Percentiles rank a stretch among this genome's conserved stretches.
Conservation (phyloP, 2,113 vertebrate genomes). For the Astur gentilis region DNA sequence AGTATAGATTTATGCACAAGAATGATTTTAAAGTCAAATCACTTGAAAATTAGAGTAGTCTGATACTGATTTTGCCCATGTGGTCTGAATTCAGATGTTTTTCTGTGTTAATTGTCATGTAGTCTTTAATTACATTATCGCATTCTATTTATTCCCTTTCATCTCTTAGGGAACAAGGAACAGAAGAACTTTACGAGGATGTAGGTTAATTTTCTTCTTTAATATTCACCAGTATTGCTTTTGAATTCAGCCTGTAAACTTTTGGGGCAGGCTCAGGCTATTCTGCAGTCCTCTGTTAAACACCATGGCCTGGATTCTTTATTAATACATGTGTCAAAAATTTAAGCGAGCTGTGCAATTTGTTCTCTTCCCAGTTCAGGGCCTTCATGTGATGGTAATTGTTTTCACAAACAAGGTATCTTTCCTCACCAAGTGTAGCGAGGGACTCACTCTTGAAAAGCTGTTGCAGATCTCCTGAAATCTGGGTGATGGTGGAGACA, state of each 20-base stretch:
- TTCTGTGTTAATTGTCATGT: not conserved
- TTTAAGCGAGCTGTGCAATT: not conserved
- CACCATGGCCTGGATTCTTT: not conserved
- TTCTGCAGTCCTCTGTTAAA: not conserved
- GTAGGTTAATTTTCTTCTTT: not conserved
- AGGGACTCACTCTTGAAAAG: not conserved
- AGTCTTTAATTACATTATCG: not conserved
- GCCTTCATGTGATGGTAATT: not conserved
- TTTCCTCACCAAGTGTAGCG: not conserved
- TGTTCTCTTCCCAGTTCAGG: not conserved
- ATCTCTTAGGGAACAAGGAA: not conserved
- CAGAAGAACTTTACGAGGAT: not conserved
- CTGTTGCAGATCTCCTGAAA: not conserved
- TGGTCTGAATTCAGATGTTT: not conserved
- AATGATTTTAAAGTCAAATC: not conserved
- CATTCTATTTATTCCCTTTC: not conserved
- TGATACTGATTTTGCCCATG: not conserved
- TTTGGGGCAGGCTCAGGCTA: not conserved
- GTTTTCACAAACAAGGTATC: not conserved
- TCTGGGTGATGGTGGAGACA: not conserved
- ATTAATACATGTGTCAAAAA: not conserved
- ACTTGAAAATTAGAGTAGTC: not conserved
- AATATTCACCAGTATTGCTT: not conserved
- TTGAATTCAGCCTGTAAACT: not conserved
- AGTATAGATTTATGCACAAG: not conserved